Percentiles rank a stretch among this genome's conserved stretches.
phyloP scores from a whole-genome alignment of 2,888 invertebrate species.

The Cistogaster globosa region DNA sequence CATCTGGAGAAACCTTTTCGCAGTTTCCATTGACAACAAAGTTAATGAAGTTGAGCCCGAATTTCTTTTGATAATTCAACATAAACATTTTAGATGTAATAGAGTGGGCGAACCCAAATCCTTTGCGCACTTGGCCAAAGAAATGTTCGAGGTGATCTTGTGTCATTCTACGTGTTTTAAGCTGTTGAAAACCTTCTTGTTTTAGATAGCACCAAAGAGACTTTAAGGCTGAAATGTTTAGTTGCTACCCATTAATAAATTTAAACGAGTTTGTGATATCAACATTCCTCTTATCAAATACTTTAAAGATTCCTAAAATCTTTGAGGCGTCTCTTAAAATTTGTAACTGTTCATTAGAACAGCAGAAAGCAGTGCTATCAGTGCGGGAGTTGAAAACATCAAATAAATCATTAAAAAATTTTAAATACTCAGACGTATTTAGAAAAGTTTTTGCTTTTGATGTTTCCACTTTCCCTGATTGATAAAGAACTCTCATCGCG shows the following conservation, averaged over 20 bases:
- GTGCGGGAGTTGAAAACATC: not conserved
- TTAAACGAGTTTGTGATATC: not conserved
- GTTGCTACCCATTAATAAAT: conserved; percentile 1
- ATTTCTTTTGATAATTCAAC: not conserved
- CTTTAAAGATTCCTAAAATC: not conserved
- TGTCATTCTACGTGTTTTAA: not conserved
- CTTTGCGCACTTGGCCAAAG: too few species aligned
- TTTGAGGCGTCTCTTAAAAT: conserved; percentile 17
- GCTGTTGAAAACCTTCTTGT: conserved; percentile 2
- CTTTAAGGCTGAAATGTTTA: conserved; percentile 10
- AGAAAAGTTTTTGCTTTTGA: conserved; percentile 8
- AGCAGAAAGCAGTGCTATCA: not conserved
- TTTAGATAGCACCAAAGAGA: conserved; percentile 3
- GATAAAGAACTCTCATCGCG: not conserved
- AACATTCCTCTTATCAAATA: not conserved
- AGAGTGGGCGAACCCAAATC: too few species aligned
- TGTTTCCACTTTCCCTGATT: conserved; percentile 15
- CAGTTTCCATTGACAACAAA: conserved; percentile 40
- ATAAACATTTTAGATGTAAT: too few species aligned
- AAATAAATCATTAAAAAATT: conserved; percentile 48
- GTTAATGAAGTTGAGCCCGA: conserved; percentile 21
- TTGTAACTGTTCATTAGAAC: conserved; percentile 18
- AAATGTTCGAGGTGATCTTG: conserved; percentile 32
- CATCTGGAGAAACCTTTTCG: conserved; percentile 15
- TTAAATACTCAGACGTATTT: conserved; percentile 37